phyloP scores from a whole-genome alignment of 1,140 invertebrate species.

The Drosophila lacertosa region DNA sequence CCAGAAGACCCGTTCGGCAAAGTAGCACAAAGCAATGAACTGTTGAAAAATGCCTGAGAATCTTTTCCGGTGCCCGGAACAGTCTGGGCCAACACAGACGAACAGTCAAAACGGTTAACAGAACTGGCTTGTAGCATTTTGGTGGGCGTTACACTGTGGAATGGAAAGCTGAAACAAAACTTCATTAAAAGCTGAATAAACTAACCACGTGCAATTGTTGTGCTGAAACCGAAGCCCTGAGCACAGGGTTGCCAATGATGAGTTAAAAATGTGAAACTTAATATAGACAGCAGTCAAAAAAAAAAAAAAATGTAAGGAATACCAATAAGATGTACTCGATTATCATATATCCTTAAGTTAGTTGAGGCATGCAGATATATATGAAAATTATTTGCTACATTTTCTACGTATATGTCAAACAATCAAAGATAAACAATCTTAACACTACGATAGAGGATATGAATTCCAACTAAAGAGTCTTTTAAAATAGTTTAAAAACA shows the following conservation, averaged over 20 bases:
- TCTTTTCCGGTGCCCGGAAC: slow-evolving; percentile 73
- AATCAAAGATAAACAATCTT: no score
- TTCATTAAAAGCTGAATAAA: slow-evolving; percentile 5
- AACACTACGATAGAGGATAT: no score
- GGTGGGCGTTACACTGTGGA: slow-evolving; percentile 66
- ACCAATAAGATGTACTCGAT: not conserved
- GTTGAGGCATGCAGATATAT: not conserved
- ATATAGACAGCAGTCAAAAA: slow-evolving; percentile 10
- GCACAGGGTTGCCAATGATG: not conserved
- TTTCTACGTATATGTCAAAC: no score
- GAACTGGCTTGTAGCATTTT: slow-evolving; percentile 24
- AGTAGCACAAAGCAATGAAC: slow-evolving; percentile 81
- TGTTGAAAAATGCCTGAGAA: slow-evolving; percentile 77
- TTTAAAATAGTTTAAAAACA: no score
- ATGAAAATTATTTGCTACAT: no score
- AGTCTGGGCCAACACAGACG: slow-evolving; percentile 59
- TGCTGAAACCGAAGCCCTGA: not conserved
- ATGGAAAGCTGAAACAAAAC: slow-evolving; percentile 11
- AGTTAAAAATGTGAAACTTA: slow-evolving; percentile 10
- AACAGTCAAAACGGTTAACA: slow-evolving; percentile 30
- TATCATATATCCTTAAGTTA: not conserved
- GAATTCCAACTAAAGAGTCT: no score
- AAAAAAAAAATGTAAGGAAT: not conserved
- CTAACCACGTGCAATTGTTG: slow-evolving; percentile 1
- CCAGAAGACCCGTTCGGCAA: slow-evolving; percentile 66